Evolutionary conservation across 2,113 vertebrate species (phyloP).

Genomic region (Porphyrio hochstetteri): DNA sequence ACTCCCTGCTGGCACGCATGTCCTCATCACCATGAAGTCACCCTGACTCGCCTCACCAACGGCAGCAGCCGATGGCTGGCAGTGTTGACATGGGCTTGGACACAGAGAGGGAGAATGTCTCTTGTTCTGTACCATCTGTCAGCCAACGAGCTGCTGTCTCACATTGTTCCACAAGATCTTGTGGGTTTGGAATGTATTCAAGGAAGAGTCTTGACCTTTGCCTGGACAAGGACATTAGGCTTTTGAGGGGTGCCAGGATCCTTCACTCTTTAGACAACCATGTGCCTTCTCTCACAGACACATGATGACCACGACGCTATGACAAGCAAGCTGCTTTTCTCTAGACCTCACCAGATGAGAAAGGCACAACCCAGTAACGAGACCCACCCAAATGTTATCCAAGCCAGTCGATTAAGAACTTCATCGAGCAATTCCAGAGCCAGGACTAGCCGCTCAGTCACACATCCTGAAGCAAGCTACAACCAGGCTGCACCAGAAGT

Average conservation of each 20-base stretch:
- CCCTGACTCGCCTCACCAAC: neutral
- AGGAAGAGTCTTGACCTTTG: neutral
- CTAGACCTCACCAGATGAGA: neutral
- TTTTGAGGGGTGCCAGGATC: neutral
- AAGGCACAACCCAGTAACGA: neutral
- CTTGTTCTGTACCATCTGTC: neutral
- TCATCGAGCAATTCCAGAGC: neutral
- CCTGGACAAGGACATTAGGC: neutral
- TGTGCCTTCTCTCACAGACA: neutral
- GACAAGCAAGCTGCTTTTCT: neutral
- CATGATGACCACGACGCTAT: neutral
- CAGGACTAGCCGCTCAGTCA: neutral
- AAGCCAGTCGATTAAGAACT: neutral
- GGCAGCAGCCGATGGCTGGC: accelerated
- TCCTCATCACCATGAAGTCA: accelerated
- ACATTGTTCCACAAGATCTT: neutral
- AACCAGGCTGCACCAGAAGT: neutral
- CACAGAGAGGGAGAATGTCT: neutral
- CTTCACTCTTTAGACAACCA: neutral
- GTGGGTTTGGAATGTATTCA: neutral
- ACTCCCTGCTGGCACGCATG: accelerated
- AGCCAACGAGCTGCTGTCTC: neutral
- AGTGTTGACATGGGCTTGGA: neutral
- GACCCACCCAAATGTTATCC: neutral
- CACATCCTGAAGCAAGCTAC: neutral